Conservation (phyloP, 2,888 invertebrate genomes). For the Panopea generosa region DNA sequence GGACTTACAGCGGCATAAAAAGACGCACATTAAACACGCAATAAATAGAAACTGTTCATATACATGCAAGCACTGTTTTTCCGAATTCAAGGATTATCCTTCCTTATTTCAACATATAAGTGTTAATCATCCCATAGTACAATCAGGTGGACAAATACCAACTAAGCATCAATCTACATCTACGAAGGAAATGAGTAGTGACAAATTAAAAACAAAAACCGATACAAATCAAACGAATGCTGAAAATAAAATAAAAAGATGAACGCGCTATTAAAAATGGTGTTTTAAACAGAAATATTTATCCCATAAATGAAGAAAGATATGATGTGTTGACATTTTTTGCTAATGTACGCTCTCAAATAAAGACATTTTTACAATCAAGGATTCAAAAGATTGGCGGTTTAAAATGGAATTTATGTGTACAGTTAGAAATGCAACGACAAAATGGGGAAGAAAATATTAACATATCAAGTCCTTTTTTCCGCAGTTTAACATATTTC, state of each 20-base stretch:
- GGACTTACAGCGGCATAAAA: background rate
- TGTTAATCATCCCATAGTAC: slow-evolving; percentile 1
- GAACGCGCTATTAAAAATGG: slow-evolving; percentile 18
- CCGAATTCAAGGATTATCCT: background rate
- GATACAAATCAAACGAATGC: background rate
- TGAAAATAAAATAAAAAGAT: background rate
- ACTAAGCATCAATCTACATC: background rate
- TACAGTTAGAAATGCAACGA: slow-evolving; percentile 45
- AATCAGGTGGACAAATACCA: background rate
- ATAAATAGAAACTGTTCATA: background rate
- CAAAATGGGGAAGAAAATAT: slow-evolving; percentile 30
- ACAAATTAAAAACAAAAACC: background rate
- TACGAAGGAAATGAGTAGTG: background rate
- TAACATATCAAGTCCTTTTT: slow-evolving; percentile 25
- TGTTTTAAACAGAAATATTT: slow-evolving; percentile 27
- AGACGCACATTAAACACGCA: background rate
- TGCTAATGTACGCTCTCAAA: slow-evolving; percentile 20
- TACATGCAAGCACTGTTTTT: slow-evolving; percentile 7
- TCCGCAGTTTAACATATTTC: slow-evolving; percentile 25
- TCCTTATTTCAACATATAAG: slow-evolving; percentile 8
- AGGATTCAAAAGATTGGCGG: slow-evolving; percentile 2
- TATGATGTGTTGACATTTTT: slow-evolving; percentile 49
- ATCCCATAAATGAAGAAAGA: slow-evolving; percentile 22
- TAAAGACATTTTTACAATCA: slow-evolving; percentile 12
- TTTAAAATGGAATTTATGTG: slow-evolving; percentile 50